phyloP scores from a whole-genome alignment of 1,140 invertebrate species.

The Rhizoglyphus robini region DNA sequence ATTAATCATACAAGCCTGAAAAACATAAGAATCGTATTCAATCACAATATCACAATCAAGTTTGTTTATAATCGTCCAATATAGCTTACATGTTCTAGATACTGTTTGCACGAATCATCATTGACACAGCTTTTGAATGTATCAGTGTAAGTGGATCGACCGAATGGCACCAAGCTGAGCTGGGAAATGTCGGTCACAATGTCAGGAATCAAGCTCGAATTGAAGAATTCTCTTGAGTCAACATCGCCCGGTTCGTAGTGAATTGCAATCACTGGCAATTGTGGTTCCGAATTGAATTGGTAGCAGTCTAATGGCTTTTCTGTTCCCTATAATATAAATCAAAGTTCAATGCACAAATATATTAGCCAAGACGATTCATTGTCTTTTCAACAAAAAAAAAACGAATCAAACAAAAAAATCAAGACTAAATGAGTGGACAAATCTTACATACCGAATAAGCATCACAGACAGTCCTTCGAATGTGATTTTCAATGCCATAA shows the following conservation, averaged over 20 bases:
- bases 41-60: too few species aligned
- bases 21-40: too few species aligned
- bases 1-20: constrained; percentile 13
- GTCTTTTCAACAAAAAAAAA: too few species aligned
- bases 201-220: background rate
- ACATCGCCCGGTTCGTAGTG: constrained; percentile 15
- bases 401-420: too few species aligned
- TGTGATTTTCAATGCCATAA: constrained; percentile 17
- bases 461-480: constrained; percentile 20
- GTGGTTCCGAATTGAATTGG: background rate
- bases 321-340: too few species aligned
- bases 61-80: too few species aligned
- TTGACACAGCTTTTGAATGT: background rate
- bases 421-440: too few species aligned
- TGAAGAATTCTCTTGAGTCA: constrained; percentile 3
- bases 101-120: background rate
- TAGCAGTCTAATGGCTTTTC: constrained; percentile 18
- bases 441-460: constrained; percentile 16
- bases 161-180: constrained; percentile 9
- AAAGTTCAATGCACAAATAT: too few species aligned
- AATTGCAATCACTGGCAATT: constrained; percentile 8
- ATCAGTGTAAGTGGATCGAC: background rate
- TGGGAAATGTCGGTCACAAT: background rate
- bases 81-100: constrained; percentile 8
- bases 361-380: too few species aligned